Evolutionary conservation across 2,797 vertebrate genomes (phyloP), one percentile per base, ranked within the genome.

Genomic region (Sandelia bainsii): DNA sequence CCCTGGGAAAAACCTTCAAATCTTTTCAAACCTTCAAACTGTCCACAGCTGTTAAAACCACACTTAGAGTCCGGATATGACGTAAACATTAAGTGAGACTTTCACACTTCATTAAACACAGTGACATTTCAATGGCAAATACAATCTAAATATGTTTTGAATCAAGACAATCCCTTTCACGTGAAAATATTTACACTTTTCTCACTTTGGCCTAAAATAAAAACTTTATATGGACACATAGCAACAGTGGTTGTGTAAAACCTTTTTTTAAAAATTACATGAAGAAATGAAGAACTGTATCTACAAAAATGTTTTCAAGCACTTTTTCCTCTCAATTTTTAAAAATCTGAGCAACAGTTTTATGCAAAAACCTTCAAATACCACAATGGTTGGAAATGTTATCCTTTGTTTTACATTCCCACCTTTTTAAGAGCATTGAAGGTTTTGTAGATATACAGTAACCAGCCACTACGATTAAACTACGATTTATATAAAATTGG

Each of bases 401-500:
- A 83, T 48, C 19, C 8, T 39, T 65, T 37, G 49, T 45, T 56
- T 62, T 44, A 62, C 62, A 51, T 49, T 27, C 27, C 60, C 39
- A 32, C 49, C 19, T 50, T 64, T 80, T 66, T 39, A 75, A 72
- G 48, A 72, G 57, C 49, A 37, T 46, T 48, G 58, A 84, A 73
- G 77, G 63, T 72, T 84, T 54, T 79, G 32, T 60, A 82, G 69
- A 69, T 40, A 23, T 0, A 46, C 45, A 46, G n/a, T n/a, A 62
- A 77, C 63, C 80, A 82, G 65, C 8, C 32, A n/a, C n/a, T n/a
- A n/a, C n/a, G 51, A 60, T 39, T 14, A 23, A 79, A 69, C 60
- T 71, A 64, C 77, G 75, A 51, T 80, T 92, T 87, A 99, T 93
- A 99, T 95, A 89, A 98, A 99, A 91, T 77, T 92, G 84, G 97